Percentiles rank a stretch among this genome's conserved stretches.
These are phyloP conservation scores for Halcyon chelicuti DNA, from an alignment of 2,797 vertebrate genomes.

Conservation along the genomic window DNA sequence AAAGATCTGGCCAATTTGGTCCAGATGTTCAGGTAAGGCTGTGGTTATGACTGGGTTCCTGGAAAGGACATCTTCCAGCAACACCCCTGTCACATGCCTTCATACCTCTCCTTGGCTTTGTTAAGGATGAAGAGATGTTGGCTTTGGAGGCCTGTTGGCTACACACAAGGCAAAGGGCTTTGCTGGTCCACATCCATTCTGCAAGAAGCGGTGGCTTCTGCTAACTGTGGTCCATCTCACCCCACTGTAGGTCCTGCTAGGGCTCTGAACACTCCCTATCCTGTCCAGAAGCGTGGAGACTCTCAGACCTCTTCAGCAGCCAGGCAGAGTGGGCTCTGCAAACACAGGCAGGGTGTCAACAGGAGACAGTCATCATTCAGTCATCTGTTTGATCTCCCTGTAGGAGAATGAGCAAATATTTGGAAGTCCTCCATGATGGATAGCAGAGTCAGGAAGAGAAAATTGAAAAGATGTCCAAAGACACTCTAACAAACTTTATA, in stretches of 20 bases:
- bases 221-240: background rate
- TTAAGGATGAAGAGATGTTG: background rate
- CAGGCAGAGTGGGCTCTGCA: background rate
- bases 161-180: background rate
- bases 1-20: background rate
- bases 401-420: background rate
- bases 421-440: background rate
- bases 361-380: background rate
- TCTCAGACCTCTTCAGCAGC: background rate
- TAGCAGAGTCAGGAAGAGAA: background rate
- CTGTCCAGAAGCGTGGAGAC: fast-evolving
- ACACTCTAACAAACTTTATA: background rate
- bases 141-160: background rate
- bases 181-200: background rate
- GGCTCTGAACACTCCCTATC: background rate
- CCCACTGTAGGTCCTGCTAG: background rate
- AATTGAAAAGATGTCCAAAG: background rate
- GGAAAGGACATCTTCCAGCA: background rate
- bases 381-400: background rate
- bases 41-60: background rate
- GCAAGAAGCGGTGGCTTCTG: background rate
- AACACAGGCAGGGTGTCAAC: background rate
- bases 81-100: fast-evolving
- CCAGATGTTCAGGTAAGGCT: background rate
- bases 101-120: background rate